Percentiles rank a stretch among this genome's conserved stretches.
These are phyloP conservation scores for Galemys pyrenaicus DNA, from an alignment of 2,113 vertebrate species.

Conservation along the genomic window DNA sequence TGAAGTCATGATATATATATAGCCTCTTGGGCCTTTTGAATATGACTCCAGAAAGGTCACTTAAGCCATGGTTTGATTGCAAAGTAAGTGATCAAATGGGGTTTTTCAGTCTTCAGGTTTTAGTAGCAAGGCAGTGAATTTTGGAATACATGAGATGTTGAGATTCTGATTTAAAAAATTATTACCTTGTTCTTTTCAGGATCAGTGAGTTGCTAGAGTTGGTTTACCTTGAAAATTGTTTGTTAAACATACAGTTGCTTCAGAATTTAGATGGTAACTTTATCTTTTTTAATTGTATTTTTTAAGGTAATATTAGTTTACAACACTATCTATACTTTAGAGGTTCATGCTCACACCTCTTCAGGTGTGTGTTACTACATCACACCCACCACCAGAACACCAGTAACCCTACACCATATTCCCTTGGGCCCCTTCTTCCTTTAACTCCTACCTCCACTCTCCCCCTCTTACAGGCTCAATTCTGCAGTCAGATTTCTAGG, in stretches of 20 bases:
- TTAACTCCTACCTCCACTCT: no score
- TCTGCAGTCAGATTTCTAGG: no score
- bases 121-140: not conserved
- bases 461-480: no score
- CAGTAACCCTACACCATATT: no score
- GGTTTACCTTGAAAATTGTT: slow-evolving; percentile 11
- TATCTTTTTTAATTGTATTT: not conserved
- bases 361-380: no score
- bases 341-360: no score
- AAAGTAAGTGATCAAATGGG: not conserved
- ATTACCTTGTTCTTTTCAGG: not conserved
- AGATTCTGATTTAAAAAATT: not conserved
- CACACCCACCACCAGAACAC: no score
- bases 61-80: slow-evolving; percentile 23
- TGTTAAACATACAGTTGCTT: not conserved
- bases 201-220: not conserved
- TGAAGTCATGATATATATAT: slow-evolving; percentile 29
- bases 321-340: no score
- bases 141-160: not conserved
- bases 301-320: no score
- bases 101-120: not conserved
- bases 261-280: not conserved
- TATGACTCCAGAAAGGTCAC: slow-evolving; percentile 52
- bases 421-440: no score
- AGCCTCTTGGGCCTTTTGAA: slow-evolving; percentile 13